Evolutionary conservation across 2,113 vertebrate genomes (phyloP).

Genomic region (Sardina pilchardus): DNA sequence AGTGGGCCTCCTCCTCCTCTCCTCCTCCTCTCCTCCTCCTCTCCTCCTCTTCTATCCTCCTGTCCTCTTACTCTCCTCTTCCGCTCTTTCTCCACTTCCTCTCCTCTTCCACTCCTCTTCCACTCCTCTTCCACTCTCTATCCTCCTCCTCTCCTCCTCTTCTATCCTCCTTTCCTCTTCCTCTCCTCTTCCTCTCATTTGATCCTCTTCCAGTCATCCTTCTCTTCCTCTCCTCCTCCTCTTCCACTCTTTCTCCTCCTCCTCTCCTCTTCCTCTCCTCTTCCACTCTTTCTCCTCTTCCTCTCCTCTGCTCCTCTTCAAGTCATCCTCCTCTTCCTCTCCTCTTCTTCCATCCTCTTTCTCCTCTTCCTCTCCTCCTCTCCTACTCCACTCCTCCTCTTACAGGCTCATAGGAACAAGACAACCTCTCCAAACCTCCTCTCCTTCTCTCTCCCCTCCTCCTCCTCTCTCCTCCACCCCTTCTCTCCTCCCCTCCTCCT

Average conservation of each 20-base stretch:
- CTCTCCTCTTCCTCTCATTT: neutral
- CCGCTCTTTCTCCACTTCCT: neutral
- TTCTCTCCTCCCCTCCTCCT: neutral
- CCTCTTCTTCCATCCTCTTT: neutral
- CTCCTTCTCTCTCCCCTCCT: neutral
- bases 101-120: neutral
- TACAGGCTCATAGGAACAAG: too few relatives aligned
- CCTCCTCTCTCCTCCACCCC: neutral
- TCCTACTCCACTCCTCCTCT: neutral
- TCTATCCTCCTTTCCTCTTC: neutral
- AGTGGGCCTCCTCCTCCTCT: neutral
- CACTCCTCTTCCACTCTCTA: neutral
- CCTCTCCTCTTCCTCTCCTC: neutral
- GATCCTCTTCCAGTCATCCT: neutral
- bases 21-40: neutral
- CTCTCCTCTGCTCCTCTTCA: too few relatives aligned
- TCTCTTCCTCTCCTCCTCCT: neutral
- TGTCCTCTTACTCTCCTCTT: neutral
- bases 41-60: neutral
- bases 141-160: neutral
- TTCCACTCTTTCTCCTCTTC: too few relatives aligned
- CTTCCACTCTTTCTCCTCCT: too few relatives aligned
- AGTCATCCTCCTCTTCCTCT: neutral
- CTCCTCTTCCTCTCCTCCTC: neutral
- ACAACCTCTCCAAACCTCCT: neutral